Base-by-base conservation (phyloP, 1,140 invertebrate species). In the Neodiprion fabricii region DNA sequence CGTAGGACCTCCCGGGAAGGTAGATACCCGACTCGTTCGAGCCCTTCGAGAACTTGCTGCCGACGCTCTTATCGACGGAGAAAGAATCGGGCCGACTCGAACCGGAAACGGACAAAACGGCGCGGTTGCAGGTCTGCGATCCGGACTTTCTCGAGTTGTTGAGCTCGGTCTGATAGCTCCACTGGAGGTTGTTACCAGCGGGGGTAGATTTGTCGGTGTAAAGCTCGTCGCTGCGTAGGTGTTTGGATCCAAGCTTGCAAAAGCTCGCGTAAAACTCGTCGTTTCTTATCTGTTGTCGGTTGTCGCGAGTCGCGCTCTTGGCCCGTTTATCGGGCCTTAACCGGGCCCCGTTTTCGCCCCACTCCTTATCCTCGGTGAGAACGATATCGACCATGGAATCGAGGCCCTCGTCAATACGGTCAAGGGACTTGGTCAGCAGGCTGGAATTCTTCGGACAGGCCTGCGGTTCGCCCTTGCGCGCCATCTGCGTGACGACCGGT, bases 301-400 rank as follows among this genome's bases (percentile, higher is more conserved):
- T 23, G 11, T 50, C 28, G 9, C 76, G 67, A 1, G 28, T 53
- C 7, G 76, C 78, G 8, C 21, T 72, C 17, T 48, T 10, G 9
- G 47, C 28, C 4, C 71, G 17, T 28, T 23, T n/a, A 66, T 74
- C 73, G 67, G 48, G n/a, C 14, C 77, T 77, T 7, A 75, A 71
- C 17, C 86, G 80, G 74, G 82, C 85, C 75, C 87, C 87, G 74
- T 89, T 88, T 67, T 85, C 83, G 85, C 87, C 90, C 70, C 85
- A 84, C 1, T 86, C 81, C 50, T 89, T 87, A 7, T 86, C 87
- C 81, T 90, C 89, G 0, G 90, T 90, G 14, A 93, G 87, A 1
- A 94, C 91, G 21, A 94, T 93, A 79, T 94, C 91, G 0, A 94
- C 91, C 89, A 94, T 91, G 1, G 92, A 91, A 75, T 95, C 93